Conservation (phyloP, 2,113 vertebrate genomes). For the Pseudonaja textilis region DNA sequence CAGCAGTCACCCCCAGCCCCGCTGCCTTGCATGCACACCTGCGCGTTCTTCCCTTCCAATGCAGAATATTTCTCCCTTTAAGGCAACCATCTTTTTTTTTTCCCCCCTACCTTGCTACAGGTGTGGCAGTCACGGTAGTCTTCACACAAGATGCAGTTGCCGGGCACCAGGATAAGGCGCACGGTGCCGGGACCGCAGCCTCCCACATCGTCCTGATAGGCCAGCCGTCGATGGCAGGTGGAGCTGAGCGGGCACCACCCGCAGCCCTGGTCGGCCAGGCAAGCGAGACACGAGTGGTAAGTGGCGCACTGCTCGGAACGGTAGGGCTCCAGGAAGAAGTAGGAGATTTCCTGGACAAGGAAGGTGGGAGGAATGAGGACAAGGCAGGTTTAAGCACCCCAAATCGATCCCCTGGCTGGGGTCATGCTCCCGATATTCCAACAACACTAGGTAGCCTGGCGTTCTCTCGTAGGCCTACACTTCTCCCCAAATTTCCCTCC, state of each 20-base stretch:
- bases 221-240: slow-evolving; percentile 75
- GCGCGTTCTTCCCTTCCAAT: background rate
- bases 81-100: rapidly evolving
- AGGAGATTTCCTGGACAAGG: slow-evolving; percentile 82
- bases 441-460: background rate
- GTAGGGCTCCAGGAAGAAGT: slow-evolving; percentile 88
- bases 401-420: background rate
- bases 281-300: slow-evolving; percentile 85
- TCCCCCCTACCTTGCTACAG: slow-evolving; percentile 77
- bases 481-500: background rate
- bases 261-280: slow-evolving; percentile 87
- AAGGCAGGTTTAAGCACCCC: too few relatives aligned
- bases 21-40: too few relatives aligned
- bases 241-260: slow-evolving; percentile 84
- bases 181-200: slow-evolving; percentile 53
- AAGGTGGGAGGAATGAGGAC: background rate
- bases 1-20: background rate
- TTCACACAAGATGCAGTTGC: slow-evolving; percentile 85
- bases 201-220: slow-evolving; percentile 51
- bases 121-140: slow-evolving; percentile 87
- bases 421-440: background rate
- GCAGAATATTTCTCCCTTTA: background rate
- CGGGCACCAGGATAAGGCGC: slow-evolving; percentile 81
- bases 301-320: slow-evolving; percentile 77
- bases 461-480: background rate